Percentiles rank a stretch among this genome's conserved stretches.
phyloP scores from a whole-genome alignment of 1,140 invertebrate genomes.

The Plectrocnemia conspersa region DNA sequence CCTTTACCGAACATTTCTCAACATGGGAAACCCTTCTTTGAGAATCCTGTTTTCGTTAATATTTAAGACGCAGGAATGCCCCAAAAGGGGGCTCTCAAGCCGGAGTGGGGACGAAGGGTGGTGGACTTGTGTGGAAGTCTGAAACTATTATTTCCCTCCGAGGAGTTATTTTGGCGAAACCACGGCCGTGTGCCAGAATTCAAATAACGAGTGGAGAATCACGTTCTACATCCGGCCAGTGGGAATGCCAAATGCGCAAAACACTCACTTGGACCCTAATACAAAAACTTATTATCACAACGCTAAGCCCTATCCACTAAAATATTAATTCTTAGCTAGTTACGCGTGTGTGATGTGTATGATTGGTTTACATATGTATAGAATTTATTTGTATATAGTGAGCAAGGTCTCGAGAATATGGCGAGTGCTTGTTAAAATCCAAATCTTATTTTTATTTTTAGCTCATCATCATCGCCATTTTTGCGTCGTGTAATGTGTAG shows the following conservation, averaged over 20 bases:
- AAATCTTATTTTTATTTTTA: no score
- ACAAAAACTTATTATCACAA: conserved; percentile 1
- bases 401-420: no score
- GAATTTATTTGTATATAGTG: no score
- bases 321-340: no score
- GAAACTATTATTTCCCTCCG: conserved; percentile 18
- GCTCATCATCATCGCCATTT: no score
- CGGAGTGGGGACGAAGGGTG: not conserved
- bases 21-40: conserved; percentile 11
- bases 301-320: no score
- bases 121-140: conserved; percentile 6
- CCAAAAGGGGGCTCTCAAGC: no score
- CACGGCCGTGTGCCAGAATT: conserved; percentile 11
- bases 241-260: not conserved
- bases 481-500: no score
- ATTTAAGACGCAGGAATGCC: conserved; percentile 15
- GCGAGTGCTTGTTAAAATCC: no score
- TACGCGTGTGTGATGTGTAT: not conserved
- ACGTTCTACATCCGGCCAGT: not conserved
- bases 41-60: conserved; percentile 7
- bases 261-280: not conserved
- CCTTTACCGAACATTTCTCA: not conserved
- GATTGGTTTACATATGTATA: no score
- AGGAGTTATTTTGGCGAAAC: conserved; percentile 16
- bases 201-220: conserved; percentile 18